These are phyloP conservation scores for Orthosia gracilis DNA, from an alignment of 2,888 invertebrate species.

Conservation along the genomic window DNA sequence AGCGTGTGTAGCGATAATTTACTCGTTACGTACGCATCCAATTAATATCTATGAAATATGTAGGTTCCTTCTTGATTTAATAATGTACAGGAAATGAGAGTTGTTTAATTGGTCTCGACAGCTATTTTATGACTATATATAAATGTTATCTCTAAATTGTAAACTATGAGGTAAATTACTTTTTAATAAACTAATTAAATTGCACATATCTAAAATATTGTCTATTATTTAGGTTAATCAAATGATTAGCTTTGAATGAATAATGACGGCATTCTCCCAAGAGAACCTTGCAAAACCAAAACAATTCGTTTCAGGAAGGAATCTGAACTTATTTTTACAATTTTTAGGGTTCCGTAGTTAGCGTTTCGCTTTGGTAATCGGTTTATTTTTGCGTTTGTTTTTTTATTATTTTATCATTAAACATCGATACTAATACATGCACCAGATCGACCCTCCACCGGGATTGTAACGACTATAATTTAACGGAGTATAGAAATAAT, in stretches of 20 bases:
- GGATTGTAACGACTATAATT: too few species aligned
- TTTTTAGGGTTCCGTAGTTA: too few species aligned
- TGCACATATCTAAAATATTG: constrained; percentile 80
- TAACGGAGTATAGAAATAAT: background rate
- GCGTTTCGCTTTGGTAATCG: too few species aligned
- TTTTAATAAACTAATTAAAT: constrained; percentile 83
- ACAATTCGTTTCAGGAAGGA: too few species aligned
- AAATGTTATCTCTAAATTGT: constrained; percentile 76
- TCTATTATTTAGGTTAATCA: constrained; percentile 48
- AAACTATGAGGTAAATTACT: constrained; percentile 76
- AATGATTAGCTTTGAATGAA: too few species aligned
- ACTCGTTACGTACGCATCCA: constrained; percentile 38
- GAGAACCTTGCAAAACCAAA: too few species aligned
- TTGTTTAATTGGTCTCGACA: constrained; percentile 58
- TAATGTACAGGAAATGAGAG: constrained; percentile 47
- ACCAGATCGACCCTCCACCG: too few species aligned
- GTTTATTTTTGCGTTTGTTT: too few species aligned
- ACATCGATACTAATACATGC: too few species aligned
- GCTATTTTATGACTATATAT: constrained; percentile 65
- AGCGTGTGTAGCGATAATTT: constrained; percentile 16
- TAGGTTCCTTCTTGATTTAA: constrained; percentile 43
- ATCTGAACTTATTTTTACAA: too few species aligned
- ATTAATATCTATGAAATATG: constrained; percentile 15
- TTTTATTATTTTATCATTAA: too few species aligned
- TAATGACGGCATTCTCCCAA: too few species aligned